These are phyloP conservation scores for Catalaphyllia jardinei DNA, from an alignment of 64 coral and sea anemone genomes.

Conservation along the genomic window DNA sequence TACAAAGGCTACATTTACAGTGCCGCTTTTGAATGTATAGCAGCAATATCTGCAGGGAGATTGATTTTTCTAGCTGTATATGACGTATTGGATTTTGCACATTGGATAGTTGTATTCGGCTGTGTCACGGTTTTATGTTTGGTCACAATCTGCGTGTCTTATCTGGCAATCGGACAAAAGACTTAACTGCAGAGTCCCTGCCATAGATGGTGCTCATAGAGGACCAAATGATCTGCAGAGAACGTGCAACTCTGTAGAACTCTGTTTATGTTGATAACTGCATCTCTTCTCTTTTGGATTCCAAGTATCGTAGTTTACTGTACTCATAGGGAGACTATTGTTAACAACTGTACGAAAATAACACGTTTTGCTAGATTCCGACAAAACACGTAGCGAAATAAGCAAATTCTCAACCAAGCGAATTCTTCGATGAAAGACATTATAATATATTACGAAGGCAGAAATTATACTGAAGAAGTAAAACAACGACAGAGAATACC, in stretches of 20 bases:
- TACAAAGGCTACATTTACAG: not conserved
- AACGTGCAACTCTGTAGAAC: not conserved
- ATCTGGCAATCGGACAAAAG: not conserved
- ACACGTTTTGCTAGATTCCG: no score
- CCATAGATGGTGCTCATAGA: not conserved
- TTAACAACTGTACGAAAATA: no score
- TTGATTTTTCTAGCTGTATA: not conserved
- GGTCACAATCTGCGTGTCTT: not conserved
- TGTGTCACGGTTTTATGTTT: not conserved
- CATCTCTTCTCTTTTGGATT: not conserved
- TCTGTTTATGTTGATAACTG: not conserved
- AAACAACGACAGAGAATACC: no score
- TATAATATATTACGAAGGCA: no score
- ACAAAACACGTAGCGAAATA: no score
- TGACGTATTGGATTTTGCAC: not conserved
- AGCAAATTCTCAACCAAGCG: no score
- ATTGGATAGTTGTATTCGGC: not conserved
- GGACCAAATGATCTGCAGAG: not conserved
- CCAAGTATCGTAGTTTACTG: not conserved
- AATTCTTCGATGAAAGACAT: no score
- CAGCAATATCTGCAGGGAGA: not conserved
- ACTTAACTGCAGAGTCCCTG: not conserved
- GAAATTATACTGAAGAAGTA: no score
- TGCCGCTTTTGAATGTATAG: not conserved
- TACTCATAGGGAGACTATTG: no score